These are phyloP conservation scores for Phallusia fumigata DNA, from an alignment of 23 tunicate genomes.

Conservation along the genomic window DNA sequence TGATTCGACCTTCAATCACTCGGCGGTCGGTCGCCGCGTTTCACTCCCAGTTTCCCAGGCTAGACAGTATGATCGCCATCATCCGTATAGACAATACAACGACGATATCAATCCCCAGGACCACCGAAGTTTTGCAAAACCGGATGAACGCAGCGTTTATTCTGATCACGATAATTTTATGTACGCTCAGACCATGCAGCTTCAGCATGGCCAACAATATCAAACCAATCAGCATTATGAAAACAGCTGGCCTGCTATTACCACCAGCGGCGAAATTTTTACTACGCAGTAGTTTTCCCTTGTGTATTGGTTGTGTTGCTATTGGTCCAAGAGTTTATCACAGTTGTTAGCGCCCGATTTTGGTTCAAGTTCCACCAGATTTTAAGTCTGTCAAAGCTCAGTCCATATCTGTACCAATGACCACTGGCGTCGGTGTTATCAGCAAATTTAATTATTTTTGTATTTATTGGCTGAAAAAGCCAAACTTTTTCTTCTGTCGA, in stretches of 20 bases:
- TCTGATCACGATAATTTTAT: neutral
- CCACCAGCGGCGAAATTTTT: neutral
- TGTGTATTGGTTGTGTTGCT: neutral
- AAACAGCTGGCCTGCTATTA: neutral
- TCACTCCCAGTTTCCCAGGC: conserved; percentile 19
- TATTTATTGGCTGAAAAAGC: neutral
- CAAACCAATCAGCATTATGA: neutral
- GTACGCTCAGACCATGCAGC: neutral
- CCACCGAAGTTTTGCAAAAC: neutral
- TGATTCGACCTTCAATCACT: conserved; percentile 11
- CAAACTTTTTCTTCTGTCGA: conserved; percentile 1
- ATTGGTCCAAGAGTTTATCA: neutral
- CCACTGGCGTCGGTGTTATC: neutral
- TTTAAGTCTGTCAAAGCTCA: neutral
- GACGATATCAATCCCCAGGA: neutral
- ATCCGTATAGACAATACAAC: conserved; percentile 34
- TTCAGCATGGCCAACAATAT: neutral
- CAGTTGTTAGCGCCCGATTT: neutral
- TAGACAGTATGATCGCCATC: conserved; percentile 27
- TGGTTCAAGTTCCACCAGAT: neutral
- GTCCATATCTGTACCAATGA: neutral
- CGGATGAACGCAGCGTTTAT: neutral
- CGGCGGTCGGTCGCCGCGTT: conserved; percentile 28
- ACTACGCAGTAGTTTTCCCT: neutral
- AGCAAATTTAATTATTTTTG: conserved; percentile 4